Evolutionary conservation across 2,888 invertebrate genomes (phyloP), one percentile per base, ranked within the genome.

Genomic region (Atherix ibis): DNA sequence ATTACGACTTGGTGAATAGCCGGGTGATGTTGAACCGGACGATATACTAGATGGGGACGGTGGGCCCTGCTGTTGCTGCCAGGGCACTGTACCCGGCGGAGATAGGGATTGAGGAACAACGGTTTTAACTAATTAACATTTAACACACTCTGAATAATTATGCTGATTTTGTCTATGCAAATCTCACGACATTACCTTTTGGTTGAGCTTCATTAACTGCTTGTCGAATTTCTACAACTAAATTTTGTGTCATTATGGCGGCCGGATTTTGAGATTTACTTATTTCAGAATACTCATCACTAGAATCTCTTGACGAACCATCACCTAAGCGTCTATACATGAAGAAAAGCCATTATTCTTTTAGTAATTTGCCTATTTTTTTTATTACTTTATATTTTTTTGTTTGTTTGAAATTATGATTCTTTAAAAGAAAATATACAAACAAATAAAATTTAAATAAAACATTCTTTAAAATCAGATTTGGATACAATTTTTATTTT

Each of bases 161-260:
- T 18, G 14, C 31, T 14, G 22, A 27, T 37, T 41, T 31, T 36
- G 37, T 36, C 39, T 34, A 39, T 34, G n/a, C n/a, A n/a, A n/a
- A n/a, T n/a, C n/a, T n/a, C n/a, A n/a, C n/a, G n/a, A n/a, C 15
- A 42, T 54, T 63, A 83, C 84, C 83, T 77, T 81, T 72, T 43
- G 82, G 81, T 66, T 82, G 84, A 45, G 84, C 84, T 64, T 85
- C 84, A 61, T 75, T 82, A 50, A 87, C 85, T 48, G 85, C 84
- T 61, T 82, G 82, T 43, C 83, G 71, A 52, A 85, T 85, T 68
- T 85, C 85, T 62, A 84, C 84, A 45, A 84, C 76, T 46, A 87
- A 70, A 54, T 81, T 78, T 64, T 83, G 80, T 50, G 79, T 77
- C 52, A 75, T 76, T 60, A 70, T 75, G 62, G 74, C 74, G 46